phyloP scores from a whole-genome alignment of 2,888 invertebrate species.

The Trichopoda pennipes region DNA sequence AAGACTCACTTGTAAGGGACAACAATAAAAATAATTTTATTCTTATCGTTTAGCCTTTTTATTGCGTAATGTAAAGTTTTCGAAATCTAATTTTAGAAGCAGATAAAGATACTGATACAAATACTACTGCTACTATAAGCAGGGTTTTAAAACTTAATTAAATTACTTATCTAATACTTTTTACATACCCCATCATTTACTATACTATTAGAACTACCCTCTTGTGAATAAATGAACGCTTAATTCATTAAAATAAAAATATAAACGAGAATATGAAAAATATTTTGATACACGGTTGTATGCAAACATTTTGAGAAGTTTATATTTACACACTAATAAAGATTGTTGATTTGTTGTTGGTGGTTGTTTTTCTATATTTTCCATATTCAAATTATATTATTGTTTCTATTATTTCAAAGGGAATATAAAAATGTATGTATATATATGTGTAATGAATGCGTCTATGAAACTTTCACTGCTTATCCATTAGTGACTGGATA shows the following conservation, averaged over 20 bases:
- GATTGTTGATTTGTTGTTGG: constrained; percentile 35
- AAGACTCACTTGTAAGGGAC: too few relatives aligned
- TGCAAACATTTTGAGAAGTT: constrained; percentile 63
- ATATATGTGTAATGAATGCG: constrained; percentile 21
- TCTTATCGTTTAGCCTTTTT: too few relatives aligned
- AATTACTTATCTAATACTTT: too few relatives aligned
- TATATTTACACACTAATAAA: constrained; percentile 55
- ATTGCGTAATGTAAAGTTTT: too few relatives aligned
- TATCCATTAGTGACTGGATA: constrained; percentile 4
- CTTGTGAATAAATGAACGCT: neutral
- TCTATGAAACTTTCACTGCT: constrained; percentile 22
- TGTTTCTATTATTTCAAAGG: constrained; percentile 9
- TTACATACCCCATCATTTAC: too few relatives aligned
- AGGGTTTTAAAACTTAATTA: too few relatives aligned
- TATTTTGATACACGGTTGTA: constrained; percentile 45
- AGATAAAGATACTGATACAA: too few relatives aligned
- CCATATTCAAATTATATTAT: constrained; percentile 21
- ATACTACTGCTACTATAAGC: too few relatives aligned
- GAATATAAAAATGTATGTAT: neutral
- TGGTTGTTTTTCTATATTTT: neutral
- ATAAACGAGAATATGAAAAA: neutral
- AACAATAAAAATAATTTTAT: too few relatives aligned
- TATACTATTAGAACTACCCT: neutral
- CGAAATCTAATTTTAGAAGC: too few relatives aligned
- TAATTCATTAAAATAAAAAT: neutral